A percentile compares a stretch with the other conserved stretches of the same genome.
These are phyloP conservation scores for Himalopsyche japonica DNA, from an alignment of 2,888 invertebrate genomes.

Conservation along the genomic window DNA sequence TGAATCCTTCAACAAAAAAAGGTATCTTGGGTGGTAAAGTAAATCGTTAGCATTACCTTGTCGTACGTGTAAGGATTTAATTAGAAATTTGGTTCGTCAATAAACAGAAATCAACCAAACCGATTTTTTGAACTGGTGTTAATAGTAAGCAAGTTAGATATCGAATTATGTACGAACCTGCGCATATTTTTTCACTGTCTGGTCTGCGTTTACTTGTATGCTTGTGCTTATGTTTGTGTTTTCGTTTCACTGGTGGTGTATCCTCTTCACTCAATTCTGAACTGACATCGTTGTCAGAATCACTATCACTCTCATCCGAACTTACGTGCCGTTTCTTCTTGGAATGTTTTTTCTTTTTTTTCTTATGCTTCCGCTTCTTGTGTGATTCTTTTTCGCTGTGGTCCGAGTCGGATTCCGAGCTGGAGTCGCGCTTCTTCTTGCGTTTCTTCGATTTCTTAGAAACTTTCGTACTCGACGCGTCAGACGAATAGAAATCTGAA, in stretches of 20 bases:
- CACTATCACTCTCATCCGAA: conserved; percentile 45
- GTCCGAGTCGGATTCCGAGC: conserved; percentile 54
- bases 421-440: conserved; percentile 49
- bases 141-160: background rate
- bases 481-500: conserved; percentile 14
- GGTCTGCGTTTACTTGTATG: conserved; percentile 45
- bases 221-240: conserved; percentile 51
- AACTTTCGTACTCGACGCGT: conserved; percentile 17
- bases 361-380: conserved; percentile 59
- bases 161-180: conserved; percentile 13
- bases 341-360: conserved; percentile 58
- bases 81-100: too few species aligned
- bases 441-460: conserved; percentile 46
- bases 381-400: conserved; percentile 49
- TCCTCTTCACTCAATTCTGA: conserved; percentile 53
- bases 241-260: conserved; percentile 50
- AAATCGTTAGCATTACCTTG: too few species aligned
- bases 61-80: too few species aligned
- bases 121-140: too few species aligned
- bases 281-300: conserved; percentile 48
- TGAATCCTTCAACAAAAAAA: too few species aligned
- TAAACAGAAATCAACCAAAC: too few species aligned
- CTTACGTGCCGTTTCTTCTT: conserved; percentile 52
- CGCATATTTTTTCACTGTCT: conserved; percentile 7
- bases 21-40: too few species aligned